Conservation (phyloP, 2,888 invertebrate species). For the Holacanthella duospinosa region DNA sequence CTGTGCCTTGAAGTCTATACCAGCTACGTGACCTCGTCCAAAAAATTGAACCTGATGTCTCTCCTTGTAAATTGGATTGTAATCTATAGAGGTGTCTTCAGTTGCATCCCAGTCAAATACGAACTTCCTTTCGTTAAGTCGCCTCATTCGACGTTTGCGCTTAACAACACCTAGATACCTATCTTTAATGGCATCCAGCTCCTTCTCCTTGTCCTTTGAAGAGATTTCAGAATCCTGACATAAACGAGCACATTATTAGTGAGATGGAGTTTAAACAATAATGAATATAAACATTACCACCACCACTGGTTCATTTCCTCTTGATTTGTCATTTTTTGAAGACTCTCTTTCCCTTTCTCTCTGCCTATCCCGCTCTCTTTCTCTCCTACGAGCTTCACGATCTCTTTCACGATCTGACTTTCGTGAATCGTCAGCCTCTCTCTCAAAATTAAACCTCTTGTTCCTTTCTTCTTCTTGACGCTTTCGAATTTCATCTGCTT, state of each 20-base stretch:
- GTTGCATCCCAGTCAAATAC: constrained; percentile 99
- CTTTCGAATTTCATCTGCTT: constrained; percentile 69
- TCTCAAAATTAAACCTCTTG: constrained; percentile 49
- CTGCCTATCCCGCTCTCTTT: constrained; percentile 42
- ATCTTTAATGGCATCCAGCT: constrained; percentile 89
- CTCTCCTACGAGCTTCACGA: constrained; percentile 26
- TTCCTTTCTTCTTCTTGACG: constrained; percentile 58
- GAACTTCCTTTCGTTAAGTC: constrained; percentile 96
- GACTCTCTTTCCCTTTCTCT: constrained; percentile 41
- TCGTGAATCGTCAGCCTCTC: constrained; percentile 38
- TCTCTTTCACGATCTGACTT: constrained; percentile 36
- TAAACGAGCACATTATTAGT: not conserved
- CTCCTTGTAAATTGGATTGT: constrained; percentile 77
- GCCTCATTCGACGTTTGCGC: constrained; percentile 79
- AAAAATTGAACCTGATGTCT: constrained; percentile 71
- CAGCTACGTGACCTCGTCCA: constrained; percentile 94
- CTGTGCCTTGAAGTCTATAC: constrained; percentile 93
- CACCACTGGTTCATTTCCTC: not conserved
- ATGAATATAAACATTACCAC: not conserved
- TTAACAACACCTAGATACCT: constrained; percentile 86
- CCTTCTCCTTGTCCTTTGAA: constrained; percentile 78
- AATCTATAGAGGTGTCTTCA: constrained; percentile 96
- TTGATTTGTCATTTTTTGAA: not conserved
- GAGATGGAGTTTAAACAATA: not conserved
- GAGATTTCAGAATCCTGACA: constrained; percentile 15